Evolutionary conservation across 2,797 vertebrate species (phyloP).

Genomic region (Pseudochirops corinnae): DNA sequence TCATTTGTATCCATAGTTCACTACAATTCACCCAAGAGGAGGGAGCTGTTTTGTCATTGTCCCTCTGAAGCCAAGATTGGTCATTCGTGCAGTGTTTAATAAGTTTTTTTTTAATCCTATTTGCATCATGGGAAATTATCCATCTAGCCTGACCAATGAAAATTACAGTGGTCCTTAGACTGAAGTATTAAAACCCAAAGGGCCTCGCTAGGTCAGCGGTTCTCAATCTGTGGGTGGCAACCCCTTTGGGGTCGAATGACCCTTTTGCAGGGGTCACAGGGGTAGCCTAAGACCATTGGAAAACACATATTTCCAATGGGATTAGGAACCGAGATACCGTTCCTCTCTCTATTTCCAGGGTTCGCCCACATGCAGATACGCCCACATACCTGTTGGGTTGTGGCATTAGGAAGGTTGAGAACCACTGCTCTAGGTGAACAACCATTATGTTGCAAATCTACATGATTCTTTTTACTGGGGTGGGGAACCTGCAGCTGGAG

Average conservation of each 20-base stretch:
- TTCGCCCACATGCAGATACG: too few species aligned
- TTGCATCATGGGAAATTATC: neutral
- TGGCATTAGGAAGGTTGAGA: too few species aligned
- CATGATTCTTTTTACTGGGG: neutral
- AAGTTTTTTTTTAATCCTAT: neutral
- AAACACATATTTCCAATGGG: too few species aligned
- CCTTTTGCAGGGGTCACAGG: too few species aligned
- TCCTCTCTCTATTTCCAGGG: too few species aligned
- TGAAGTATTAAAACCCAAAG: conserved; percentile 13
- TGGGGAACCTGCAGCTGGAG: too few species aligned
- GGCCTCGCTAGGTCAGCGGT: neutral
- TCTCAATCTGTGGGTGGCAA: too few species aligned
- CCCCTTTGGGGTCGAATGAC: too few species aligned
- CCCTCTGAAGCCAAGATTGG: neutral
- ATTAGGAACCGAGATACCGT: too few species aligned
- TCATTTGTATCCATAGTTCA: neutral
- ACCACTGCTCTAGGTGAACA: neutral
- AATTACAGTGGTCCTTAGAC: conserved; percentile 18
- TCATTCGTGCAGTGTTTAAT: neutral
- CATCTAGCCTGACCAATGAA: conserved; percentile 17
- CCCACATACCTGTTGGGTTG: too few species aligned
- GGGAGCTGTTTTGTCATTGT: neutral
- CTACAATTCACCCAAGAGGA: neutral
- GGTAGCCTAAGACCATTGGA: too few species aligned
- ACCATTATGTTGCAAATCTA: neutral